These are phyloP conservation scores for Phaethon lepturus DNA, from an alignment of 2,113 vertebrate species.

Conservation along the genomic window DNA sequence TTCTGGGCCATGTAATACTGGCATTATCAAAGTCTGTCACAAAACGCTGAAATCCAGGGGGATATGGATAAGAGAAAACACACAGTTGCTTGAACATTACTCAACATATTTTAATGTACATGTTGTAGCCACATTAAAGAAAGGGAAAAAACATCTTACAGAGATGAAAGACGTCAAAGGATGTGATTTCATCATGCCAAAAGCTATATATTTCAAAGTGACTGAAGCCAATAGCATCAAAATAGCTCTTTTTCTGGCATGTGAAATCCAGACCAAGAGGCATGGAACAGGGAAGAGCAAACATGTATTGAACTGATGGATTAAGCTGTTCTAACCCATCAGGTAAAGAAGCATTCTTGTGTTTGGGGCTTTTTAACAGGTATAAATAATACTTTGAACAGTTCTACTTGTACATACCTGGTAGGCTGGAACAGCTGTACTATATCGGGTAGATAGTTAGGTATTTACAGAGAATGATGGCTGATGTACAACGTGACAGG, in stretches of 20 bases:
- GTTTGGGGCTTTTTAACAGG: background rate
- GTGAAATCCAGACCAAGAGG: background rate
- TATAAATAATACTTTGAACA: background rate
- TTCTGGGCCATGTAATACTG: accelerated
- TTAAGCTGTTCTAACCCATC: background rate
- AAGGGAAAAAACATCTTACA: background rate
- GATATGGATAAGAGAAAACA: background rate
- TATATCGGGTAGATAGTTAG: background rate
- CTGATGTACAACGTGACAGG: background rate
- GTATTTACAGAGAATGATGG: background rate
- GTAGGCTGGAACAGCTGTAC: background rate
- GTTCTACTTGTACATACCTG: background rate
- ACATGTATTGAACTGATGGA: background rate
- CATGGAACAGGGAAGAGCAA: background rate
- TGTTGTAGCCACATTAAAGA: conserved; percentile 2
- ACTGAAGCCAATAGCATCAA: background rate
- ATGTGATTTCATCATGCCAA: background rate
- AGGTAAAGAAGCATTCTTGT: background rate
- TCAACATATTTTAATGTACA: conserved; percentile 46
- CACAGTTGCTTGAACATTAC: background rate
- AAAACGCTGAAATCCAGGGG: background rate
- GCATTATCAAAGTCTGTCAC: background rate
- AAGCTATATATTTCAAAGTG: background rate
- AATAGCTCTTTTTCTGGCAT: background rate
- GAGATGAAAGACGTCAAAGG: background rate